Base-by-base conservation (phyloP, 2,113 vertebrate species). In the Xiphophorus couchianus region DNA sequence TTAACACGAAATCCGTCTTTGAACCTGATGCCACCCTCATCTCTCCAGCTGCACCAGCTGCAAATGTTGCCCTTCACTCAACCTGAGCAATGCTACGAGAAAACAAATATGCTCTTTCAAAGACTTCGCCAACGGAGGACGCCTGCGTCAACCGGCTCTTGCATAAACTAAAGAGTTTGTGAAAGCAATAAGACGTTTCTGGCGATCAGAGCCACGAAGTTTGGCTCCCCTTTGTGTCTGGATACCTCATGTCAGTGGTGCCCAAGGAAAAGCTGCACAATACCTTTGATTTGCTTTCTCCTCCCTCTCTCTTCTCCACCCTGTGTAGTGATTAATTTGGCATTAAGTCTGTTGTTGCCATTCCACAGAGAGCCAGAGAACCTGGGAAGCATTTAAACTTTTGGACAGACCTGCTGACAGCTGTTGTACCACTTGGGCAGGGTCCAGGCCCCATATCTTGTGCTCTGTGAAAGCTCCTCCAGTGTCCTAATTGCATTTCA, bases 341-440 rank as follows among this genome's bases (percentile, higher is more conserved):
- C 81, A 72, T 85, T 62, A 86, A 73, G 66, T 81, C 75, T 78
- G 63, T 89, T 87, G 84, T 86, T 93, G 84, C 89, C 86, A 86
- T 92, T 94, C 90, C 88, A 84, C 74, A 78, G 80, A 87, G 83
- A 89, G 71, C 73, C 76, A 69, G 64, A 80, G 76, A 87, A 88
- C 83, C 82, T 87, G 87, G 88, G 83, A 90, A 91, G 85, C 68
- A 84, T 90, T 85, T 61, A 48, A 75, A 85, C 75, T 84, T 12
- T 90, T 86, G 86, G 84, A 89, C 66, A 77, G 84, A 86, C 85
- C 87, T 62, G 74, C 87, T 84, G 83, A 90, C 93, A 93, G 93
- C 92, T 95, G 93, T 89, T 91, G 63, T 68, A 79, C 84, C 66
- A 82, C 76, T 84, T 89, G 85, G 84, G 81, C 30, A 74, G 61